Percentiles rank a stretch among this genome's conserved stretches.
These are phyloP conservation scores for Apotomis betuletana DNA, from an alignment of 2,888 invertebrate species.

Conservation along the genomic window DNA sequence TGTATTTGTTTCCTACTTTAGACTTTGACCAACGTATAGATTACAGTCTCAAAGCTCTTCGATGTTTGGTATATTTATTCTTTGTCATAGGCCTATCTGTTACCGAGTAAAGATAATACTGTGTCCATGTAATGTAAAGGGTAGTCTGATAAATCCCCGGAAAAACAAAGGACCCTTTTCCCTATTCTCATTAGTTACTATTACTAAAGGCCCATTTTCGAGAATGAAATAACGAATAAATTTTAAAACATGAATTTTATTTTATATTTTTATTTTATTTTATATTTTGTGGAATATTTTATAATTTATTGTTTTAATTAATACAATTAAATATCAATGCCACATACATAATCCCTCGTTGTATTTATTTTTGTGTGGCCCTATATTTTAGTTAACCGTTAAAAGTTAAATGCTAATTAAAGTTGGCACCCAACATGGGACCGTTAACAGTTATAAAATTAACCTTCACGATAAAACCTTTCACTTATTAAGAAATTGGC, in stretches of 20 bases:
- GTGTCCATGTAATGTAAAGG: constrained; percentile 52
- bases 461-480: too few species aligned
- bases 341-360: too few species aligned
- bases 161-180: constrained; percentile 46
- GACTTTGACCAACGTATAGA: too few species aligned
- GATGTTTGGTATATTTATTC: background rate
- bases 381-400: too few species aligned
- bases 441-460: constrained; percentile 45
- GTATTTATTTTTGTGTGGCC: too few species aligned
- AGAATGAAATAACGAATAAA: background rate
- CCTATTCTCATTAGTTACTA: constrained; percentile 31
- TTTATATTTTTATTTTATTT: too few species aligned
- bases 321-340: background rate
- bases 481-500: too few species aligned
- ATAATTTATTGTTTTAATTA: too few species aligned
- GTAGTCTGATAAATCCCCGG: constrained; percentile 51
- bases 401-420: constrained; percentile 45
- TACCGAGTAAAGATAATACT: constrained; percentile 58
- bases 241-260: too few species aligned
- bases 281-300: too few species aligned
- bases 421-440: constrained; percentile 61
- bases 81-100: constrained; percentile 50
- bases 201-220: constrained; percentile 7
- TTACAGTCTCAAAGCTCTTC: background rate
- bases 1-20: too few species aligned